Base-by-base conservation (phyloP, 2,797 vertebrate genomes). In the Ctenosaura bakeri region DNA sequence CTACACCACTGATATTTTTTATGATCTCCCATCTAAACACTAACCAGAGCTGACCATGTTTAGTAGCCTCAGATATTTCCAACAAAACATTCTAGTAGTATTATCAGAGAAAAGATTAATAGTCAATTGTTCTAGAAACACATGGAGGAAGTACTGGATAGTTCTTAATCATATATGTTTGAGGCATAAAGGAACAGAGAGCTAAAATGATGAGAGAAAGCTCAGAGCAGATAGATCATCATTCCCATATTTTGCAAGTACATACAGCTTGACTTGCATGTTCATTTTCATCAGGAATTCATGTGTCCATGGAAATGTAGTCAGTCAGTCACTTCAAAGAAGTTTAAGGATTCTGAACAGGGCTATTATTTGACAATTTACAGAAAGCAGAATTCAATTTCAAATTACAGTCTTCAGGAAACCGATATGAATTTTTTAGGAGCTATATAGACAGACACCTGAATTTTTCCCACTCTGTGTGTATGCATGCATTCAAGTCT, bases 251-350 rank as follows among this genome's bases (percentile, higher is more conserved):
- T 81, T 90, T 86, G 66, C 52, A 56, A 90, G 24, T 82, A 90
- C 71, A 90, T 79, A 87, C 85, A 87, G 79, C 54, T 76, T 64
- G 89, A 64, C 42, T 74, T 52, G 29, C 78, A 74, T 18, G 56
- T 86, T 83, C 85, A 64, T 90, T 77, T 90, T 90, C 86, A 90
- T 90, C 85, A 76, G 85, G 69, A 85, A 90, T 90, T 90, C 87
- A 87, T 77, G 79, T 64, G 79, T 32, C 89, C 71, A 90, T 87
- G 79, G 79, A 90, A 90, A 90, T 69, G 18, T n/a, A 3, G 62
- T 79, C 38, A 20, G 83, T 86, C 77, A 59, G 71, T 29, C 73
- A 20, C 24, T 90, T 54, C 56, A 87, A 56, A 83, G 13, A 35
- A 46, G 42, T 83, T 52, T 64, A 13, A 22, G 73, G 84, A 62